Evolutionary conservation across 1,140 invertebrate genomes (phyloP).

Genomic region (Papilio glaucus): DNA sequence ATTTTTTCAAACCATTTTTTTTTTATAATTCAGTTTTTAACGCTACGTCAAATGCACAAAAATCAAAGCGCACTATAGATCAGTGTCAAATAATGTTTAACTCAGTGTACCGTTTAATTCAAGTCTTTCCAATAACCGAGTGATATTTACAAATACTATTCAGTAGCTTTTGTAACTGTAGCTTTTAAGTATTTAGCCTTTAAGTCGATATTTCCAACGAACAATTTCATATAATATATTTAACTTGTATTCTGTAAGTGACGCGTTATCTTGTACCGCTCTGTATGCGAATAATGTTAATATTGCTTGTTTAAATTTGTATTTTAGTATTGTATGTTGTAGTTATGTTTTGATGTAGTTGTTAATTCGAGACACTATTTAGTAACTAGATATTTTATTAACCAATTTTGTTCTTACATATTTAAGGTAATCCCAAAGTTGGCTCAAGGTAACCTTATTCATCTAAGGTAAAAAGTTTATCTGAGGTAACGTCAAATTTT

Average conservation of each 20-base stretch:
- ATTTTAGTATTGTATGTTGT: constrained; percentile 41
- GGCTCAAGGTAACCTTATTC: too few relatives aligned
- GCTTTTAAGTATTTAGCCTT: constrained; percentile 52
- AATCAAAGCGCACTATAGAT: not conserved
- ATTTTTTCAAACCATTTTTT: not conserved
- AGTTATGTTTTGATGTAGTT: constrained; percentile 49
- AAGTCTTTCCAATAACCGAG: constrained; percentile 73
- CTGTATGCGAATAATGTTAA: constrained; percentile 47
- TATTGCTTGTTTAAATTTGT: constrained; percentile 52
- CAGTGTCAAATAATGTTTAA: not conserved
- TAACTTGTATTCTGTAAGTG: constrained; percentile 46
- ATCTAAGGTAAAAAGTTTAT: too few relatives aligned
- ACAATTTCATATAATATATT: constrained; percentile 58
- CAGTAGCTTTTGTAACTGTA: constrained; percentile 63
- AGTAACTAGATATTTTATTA: constrained; percentile 31
- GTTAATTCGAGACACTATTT: constrained; percentile 46
- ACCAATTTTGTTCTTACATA: constrained; percentile 8
- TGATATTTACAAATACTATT: constrained; percentile 71
- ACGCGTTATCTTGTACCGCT: constrained; percentile 58
- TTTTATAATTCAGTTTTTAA: not conserved
- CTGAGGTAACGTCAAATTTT: too few relatives aligned
- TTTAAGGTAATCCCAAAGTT: not conserved
- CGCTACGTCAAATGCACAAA: constrained; percentile 1
- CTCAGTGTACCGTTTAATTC: constrained; percentile 38
- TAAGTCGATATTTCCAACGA: constrained; percentile 71